A percentile compares a stretch with the other conserved stretches of the same genome.
These are phyloP conservation scores for Sclerodermus sp. DNA, from an alignment of 2,888 invertebrate genomes.

Conservation along the genomic window DNA sequence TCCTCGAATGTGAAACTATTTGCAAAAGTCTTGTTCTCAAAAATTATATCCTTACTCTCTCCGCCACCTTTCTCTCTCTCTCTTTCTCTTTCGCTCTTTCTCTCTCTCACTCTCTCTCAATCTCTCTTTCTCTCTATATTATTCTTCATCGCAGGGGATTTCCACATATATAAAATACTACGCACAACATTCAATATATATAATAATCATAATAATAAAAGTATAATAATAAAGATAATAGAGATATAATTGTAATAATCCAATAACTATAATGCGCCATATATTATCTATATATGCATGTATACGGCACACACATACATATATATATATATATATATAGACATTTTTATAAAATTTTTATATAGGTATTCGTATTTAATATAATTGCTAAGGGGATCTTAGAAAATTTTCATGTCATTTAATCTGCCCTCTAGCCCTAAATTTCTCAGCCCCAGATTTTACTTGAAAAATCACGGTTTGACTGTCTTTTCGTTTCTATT, in stretches of 20 bases:
- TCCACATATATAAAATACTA: conserved; percentile 43
- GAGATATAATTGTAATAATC: conserved; percentile 32
- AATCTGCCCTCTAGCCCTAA: too few relatives aligned
- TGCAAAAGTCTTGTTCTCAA: background rate
- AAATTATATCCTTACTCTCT: conserved; percentile 5
- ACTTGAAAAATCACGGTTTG: too few relatives aligned
- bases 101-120: conserved; percentile 3
- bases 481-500: too few relatives aligned
- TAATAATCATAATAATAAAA: conserved; percentile 35
- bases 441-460: too few relatives aligned
- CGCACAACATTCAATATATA: conserved; percentile 55
- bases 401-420: too few relatives aligned
- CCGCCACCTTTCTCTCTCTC: conserved; percentile 3
- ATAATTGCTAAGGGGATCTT: too few relatives aligned
- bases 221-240: conserved; percentile 26
- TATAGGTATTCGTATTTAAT: too few relatives aligned
- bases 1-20: background rate
- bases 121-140: conserved; percentile 23
- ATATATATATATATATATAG: conserved; percentile 16
- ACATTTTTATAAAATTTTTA: background rate
- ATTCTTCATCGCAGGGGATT: conserved; percentile 28
- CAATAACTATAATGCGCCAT: conserved; percentile 41
- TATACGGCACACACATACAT: conserved; percentile 12
- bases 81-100: conserved; percentile 22
- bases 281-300: conserved; percentile 4